Percentiles rank a stretch among this genome's conserved stretches.
phyloP scores from a whole-genome alignment of 2,888 invertebrate genomes.

The Dicyrtoma fusca region DNA sequence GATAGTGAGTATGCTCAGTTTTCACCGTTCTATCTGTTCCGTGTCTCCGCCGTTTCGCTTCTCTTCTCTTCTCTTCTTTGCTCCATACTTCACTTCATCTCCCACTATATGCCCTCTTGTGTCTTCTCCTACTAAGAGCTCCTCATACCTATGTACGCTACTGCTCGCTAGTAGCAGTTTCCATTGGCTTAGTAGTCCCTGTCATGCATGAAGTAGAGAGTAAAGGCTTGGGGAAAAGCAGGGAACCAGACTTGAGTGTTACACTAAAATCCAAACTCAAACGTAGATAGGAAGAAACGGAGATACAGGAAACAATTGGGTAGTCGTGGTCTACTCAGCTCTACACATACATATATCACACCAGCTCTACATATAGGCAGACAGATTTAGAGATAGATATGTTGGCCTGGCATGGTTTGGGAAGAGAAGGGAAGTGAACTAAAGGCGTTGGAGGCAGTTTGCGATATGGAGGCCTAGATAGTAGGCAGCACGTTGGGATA shows the following conservation, averaged over 20 bases:
- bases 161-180: background rate
- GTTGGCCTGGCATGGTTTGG: too few relatives aligned
- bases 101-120: background rate
- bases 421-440: background rate
- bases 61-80: too few relatives aligned
- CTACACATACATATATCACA: background rate
- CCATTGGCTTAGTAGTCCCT: background rate
- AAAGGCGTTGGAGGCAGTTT: too few relatives aligned
- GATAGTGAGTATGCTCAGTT: slow-evolving; percentile 19
- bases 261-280: background rate
- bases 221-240: background rate
- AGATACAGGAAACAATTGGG: slow-evolving; percentile 34
- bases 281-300: slow-evolving; percentile 19
- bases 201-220: slow-evolving; percentile 21
- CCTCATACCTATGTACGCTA: background rate
- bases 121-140: background rate
- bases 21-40: slow-evolving; percentile 26
- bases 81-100: background rate
- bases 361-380: background rate
- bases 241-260: background rate
- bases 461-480: too few relatives aligned
- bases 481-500: too few relatives aligned
- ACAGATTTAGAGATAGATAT: background rate
- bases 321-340: slow-evolving; percentile 28
- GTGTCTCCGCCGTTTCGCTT: background rate